phyloP scores from a whole-genome alignment of 1,140 invertebrate species.

The Ceratoteleas bidentatus region DNA sequence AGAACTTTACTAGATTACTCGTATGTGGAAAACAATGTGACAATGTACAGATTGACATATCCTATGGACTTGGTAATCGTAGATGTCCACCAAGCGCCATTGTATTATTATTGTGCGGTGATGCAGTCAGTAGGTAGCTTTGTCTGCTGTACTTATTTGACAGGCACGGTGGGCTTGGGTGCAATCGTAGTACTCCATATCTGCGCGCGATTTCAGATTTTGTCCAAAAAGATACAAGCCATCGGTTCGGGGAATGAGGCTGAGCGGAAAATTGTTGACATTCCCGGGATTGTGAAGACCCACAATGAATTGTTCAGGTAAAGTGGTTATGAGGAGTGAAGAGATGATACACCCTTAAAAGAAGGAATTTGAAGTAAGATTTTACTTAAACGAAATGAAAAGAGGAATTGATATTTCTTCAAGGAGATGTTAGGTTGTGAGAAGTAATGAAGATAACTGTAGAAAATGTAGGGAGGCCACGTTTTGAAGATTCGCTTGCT shows the following conservation, averaged over 20 bases:
- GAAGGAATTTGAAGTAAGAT: too few relatives aligned
- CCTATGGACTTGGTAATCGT: background rate
- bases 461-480: too few relatives aligned
- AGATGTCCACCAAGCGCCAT: conserved; percentile 4
- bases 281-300: conserved; percentile 7
- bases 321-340: background rate
- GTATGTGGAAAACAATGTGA: background rate
- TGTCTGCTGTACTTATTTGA: conserved; percentile 1
- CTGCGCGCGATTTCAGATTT: conserved; percentile 8
- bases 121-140: conserved; percentile 15
- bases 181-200: conserved; percentile 4
- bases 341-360: too few relatives aligned
- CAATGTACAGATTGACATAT: conserved; percentile 3
- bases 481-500: too few relatives aligned
- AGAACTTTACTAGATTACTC: background rate
- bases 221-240: background rate
- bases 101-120: background rate
- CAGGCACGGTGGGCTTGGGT: conserved; percentile 3
- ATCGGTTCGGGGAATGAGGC: background rate
- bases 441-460: too few relatives aligned
- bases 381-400: too few relatives aligned
- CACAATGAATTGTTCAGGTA: conserved; percentile 28
- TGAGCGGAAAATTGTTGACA: background rate
- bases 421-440: too few relatives aligned
- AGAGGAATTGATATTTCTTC: too few relatives aligned